These are phyloP conservation scores for Pocillopora meandrina DNA, from an alignment of 92 coral and sea anemone species.

Conservation along the genomic window DNA sequence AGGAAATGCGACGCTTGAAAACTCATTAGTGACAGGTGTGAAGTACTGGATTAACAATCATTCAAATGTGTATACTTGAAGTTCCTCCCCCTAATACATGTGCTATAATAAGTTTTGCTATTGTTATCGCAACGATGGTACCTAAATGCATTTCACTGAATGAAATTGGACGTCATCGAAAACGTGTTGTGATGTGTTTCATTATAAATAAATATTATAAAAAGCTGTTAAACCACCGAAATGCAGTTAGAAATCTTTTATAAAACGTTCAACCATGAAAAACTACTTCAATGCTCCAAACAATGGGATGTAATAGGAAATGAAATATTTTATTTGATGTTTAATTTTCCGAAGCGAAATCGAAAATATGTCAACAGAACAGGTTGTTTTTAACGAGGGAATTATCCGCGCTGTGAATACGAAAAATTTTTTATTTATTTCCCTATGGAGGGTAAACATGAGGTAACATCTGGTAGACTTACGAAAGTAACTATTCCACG, in stretches of 20 bases:
- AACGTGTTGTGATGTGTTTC: too few species aligned
- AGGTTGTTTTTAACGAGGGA: slow-evolving; percentile 21
- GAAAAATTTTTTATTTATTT: not conserved
- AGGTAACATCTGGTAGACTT: not conserved
- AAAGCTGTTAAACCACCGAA: too few species aligned
- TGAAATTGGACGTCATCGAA: not conserved
- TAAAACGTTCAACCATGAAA: not conserved
- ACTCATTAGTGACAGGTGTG: too few species aligned
- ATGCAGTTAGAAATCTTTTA: not conserved
- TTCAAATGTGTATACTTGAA: not conserved
- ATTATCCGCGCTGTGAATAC: slow-evolving; percentile 1
- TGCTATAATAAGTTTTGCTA: not conserved
- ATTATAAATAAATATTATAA: too few species aligned
- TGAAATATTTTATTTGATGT: slow-evolving; percentile 1
- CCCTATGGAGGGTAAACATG: not conserved
- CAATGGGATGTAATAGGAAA: not conserved
- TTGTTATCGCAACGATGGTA: not conserved
- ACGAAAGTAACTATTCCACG: not conserved
- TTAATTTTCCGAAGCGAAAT: slow-evolving; percentile 4
- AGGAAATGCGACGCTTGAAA: too few species aligned
- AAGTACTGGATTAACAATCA: not conserved
- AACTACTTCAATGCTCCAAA: not conserved
- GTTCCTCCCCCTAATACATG: not conserved
- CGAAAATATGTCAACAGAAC: slow-evolving; percentile 6
- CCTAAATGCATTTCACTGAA: not conserved